Evolutionary conservation across 1,140 invertebrate species (phyloP), one percentile per base, ranked within the genome.

Genomic region (Drosophila repleta): DNA sequence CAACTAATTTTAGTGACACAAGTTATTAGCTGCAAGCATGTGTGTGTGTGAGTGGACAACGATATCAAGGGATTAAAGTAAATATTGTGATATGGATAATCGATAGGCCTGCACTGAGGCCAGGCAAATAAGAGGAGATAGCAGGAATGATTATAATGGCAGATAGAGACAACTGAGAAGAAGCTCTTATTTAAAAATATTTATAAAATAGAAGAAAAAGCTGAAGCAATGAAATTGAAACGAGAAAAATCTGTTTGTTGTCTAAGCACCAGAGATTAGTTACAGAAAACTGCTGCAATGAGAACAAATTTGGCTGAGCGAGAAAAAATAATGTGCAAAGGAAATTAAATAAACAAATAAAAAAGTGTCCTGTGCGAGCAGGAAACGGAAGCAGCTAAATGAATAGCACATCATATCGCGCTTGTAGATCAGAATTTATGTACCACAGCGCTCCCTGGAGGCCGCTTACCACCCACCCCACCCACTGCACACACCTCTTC

Each of bases 1-100:
- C 37, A 52, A 51, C 45, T 85, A 82, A 85, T 87, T 85, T 85
- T 78, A 82, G 81, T 85, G 62, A 46, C 78, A 85, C 74, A 60
- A 78, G 68, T 66, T 51, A 70, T 53, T 71, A 65, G 55, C 21
- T 45, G 55, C 15, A 43, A 26, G 21, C 35, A 55, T 26, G 61
- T 8, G n/a, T 20, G 43, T 39, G 26, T 45, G 37, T 55, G 52
- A 63, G 52, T 53, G 18, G 4, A 11, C 20, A 6, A 45, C 17
- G 41, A 32, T 43, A 67, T 35, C 11, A 13, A 41, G 2, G 52
- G 26, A 11, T 13, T 10, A 10, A 10, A 29, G 32, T 64, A 32
- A 56, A 71, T 65, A 45, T 56, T 57, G 37, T 68, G 62, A 52
- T 67, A 29, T 49, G 17, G 39, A 74, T 69, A 87, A 87, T 85